Evolutionary conservation across 2,888 invertebrate genomes (phyloP), one percentile per base, ranked within the genome.

Genomic region (Cephus spinipes): DNA sequence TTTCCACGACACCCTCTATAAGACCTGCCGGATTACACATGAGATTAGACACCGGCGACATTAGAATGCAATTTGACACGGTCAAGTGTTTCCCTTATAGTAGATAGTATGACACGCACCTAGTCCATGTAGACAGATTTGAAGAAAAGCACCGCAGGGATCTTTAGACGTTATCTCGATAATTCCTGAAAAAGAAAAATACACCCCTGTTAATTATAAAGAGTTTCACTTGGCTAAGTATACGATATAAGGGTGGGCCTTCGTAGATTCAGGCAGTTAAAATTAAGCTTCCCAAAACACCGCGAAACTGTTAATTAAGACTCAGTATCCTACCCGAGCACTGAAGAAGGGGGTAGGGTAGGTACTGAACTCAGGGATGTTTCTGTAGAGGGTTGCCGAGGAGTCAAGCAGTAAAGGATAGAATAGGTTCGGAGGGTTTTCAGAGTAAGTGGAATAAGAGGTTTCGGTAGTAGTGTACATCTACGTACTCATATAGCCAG

Each of bases 261-360:
- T 33, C 71, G 71, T 71, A 32, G 32, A 31, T 31, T 33, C 33
- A 31, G 12, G 32, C 71, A 33, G 33, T 81, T 86, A 85, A 89
- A 91, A 90, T 90, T 87, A 89, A 91, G 90, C 89, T 89, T 88
- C 85, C 87, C 87, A 87, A 89, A 91, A 90, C 89, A 90, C 89
- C 87, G 85, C 88, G 88, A 88, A 90, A 90, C 91, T 91, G 91
- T 91, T 91, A 91, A 91, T 91, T 91, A 90, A 91, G 91, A 91
- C 90, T 91, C 90, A 91, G 91, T 91, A 91, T 88, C 86, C 87
- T 84, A 80, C 82, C 83, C n/a, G 79, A 82, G 79, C 34, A 68
- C 75, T 55, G 73, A 73, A 73, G 71, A 30, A 33, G 68, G 74
- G 30, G 30, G 73, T 36, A 36, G 34, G 34, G 69, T 55, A 69